These are phyloP conservation scores for Lepus oiostolus DNA, from an alignment of 2,797 vertebrate genomes.

Conservation along the genomic window DNA sequence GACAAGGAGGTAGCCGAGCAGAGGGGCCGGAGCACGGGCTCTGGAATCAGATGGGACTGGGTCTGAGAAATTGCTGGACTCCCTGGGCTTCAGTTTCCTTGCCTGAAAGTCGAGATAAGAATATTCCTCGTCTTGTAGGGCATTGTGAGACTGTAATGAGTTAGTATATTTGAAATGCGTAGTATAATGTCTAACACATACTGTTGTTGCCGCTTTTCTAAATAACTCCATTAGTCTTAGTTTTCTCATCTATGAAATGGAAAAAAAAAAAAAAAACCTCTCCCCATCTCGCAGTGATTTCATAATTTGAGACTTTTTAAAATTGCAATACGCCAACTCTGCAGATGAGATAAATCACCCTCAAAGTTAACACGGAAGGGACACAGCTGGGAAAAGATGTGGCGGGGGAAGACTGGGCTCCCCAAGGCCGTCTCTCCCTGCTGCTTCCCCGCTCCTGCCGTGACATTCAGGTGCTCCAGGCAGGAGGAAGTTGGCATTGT, in stretches of 20 bases:
- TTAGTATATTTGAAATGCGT: not conserved
- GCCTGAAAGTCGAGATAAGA: not conserved
- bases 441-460: not conserved
- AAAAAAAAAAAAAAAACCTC: not conserved
- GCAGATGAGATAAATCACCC: constrained; percentile 13
- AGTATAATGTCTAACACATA: not conserved
- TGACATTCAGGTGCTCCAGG: not conserved
- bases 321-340: not conserved
- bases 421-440: not conserved
- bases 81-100: not conserved
- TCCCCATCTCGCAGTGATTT: not conserved
- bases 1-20: not conserved
- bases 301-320: constrained; percentile 24
- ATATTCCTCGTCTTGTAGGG: not conserved
- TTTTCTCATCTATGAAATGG: constrained; percentile 54
- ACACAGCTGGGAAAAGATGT: not conserved
- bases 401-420: accelerated
- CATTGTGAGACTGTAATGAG: not conserved
- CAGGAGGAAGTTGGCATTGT: not conserved
- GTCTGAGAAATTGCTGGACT: not conserved
- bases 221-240: not conserved
- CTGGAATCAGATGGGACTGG: not conserved
- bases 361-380: not conserved
- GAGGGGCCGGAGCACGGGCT: not conserved
- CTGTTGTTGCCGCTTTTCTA: not conserved